phyloP scores from a whole-genome alignment of 2,113 vertebrate genomes.

The Mohoua ochrocephala region DNA sequence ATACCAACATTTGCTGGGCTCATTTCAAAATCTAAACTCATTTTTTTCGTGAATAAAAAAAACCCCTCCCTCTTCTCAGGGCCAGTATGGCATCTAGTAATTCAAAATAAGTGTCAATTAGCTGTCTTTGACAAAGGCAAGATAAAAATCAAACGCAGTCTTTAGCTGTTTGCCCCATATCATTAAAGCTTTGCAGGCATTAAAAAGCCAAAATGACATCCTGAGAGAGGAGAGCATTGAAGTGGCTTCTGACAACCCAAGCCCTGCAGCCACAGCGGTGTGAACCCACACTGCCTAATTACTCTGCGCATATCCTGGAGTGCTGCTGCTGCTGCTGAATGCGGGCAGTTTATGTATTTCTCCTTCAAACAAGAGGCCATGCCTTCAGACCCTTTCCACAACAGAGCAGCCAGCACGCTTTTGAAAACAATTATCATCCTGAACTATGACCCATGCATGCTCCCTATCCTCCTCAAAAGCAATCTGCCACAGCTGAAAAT shows the following conservation, averaged over 20 bases:
- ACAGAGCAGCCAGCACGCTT: not conserved
- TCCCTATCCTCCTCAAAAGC: not conserved
- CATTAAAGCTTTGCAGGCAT: not conserved
- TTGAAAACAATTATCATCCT: not conserved
- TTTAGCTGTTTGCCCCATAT: not conserved
- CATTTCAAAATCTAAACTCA: not conserved
- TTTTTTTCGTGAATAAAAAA: not conserved
- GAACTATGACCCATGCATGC: not conserved
- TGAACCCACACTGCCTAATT: not conserved
- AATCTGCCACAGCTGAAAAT: not conserved
- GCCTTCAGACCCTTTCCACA: not conserved
- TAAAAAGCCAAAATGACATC: not conserved
- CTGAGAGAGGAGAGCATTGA: not conserved
- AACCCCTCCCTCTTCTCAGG: not conserved
- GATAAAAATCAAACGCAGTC: not conserved
- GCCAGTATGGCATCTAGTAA: accelerated
- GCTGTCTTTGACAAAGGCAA: not conserved
- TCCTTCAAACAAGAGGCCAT: not conserved
- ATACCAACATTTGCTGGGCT: not conserved
- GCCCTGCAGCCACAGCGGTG: not conserved
- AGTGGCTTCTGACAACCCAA: not conserved
- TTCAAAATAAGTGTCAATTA: not conserved
- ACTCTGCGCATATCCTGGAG: not conserved
- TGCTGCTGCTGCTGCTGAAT: not conserved
- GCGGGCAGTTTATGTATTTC: not conserved